Evolutionary conservation across 1,140 invertebrate species (phyloP), one percentile per base, ranked within the genome.

Genomic region (Aphelenchoides avenae): DNA sequence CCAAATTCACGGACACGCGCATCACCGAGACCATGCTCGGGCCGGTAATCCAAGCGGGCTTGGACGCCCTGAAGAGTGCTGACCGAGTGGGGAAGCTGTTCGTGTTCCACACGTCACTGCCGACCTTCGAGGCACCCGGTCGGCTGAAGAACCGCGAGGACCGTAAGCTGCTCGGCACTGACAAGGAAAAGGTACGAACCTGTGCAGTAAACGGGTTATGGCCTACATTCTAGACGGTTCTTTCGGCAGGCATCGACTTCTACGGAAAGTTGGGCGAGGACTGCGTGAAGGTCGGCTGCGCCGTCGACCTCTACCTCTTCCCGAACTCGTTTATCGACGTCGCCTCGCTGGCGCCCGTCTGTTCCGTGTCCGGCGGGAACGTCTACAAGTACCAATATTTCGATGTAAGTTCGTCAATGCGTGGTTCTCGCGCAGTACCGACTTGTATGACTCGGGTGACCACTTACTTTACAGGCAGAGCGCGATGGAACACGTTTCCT

Each of bases 351-450:
- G 86, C 88, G 13, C 92, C 97, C 81, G 84, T 96, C 46, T 82
- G 86, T n/a, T 79, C 89, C 33, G 80, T 95, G n/a, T 91, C 90
- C 7, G 90, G 92, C 26, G 93, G 93, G 18, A 86, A 89, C 79
- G 81, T 94, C 47, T 91, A 89, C 78, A 97, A 97, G 79, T 98
- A 97, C 77, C 93, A 90, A 5, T 96, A 95, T 80, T 98, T 97
- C 81, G 88, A 91, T 80, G 89, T 72, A 9, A 9, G 57, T 54
- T n/a, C n/a, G n/a, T n/a, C 15, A 15, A 55, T 55, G 13, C 5
- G 9, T 11, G n/a, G 26, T 9, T 24, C 27, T 18, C 43, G 1
- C 15, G 15, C 43, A 13, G 13, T n/a, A 18, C 43, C 26, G 18
- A 51, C 11, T 48, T 26, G 26, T 11, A 24, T 5, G 48, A n/a